Base-by-base conservation (phyloP, 2,797 vertebrate species). In the Numenius phaeopus region DNA sequence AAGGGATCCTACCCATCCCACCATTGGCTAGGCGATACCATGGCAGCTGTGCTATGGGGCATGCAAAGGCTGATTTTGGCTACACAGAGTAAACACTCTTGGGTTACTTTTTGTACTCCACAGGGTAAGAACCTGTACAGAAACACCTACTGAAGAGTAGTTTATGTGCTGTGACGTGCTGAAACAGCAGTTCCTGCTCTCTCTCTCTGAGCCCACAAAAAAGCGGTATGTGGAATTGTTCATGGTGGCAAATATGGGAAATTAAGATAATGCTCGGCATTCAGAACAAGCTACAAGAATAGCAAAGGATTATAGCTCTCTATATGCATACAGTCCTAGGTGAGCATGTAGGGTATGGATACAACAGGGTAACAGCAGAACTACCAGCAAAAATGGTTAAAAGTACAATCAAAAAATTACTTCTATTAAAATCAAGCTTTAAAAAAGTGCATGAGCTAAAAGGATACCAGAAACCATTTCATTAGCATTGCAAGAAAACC, bases 21-120 rank as follows among this genome's bases (percentile, higher is more conserved):
- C 2, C 29, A 1, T 0, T 7, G 39, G 30, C n/a, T 64, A 37
- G 55, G 42, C 0, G 0, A 20, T 52, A 47, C 55, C 30, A 24
- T 18, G 39, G 64, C 37, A 81, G 65, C 49, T 39, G 20, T 20
- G 14, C 54, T 47, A 13, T 1, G 3, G 65, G 24, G 11, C 46
- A 44, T 9, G 58, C 14, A 23, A 62, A 84, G 32, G 29, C 24
- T 89, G 42, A 29, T 37, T 66, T 72, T 58, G 88, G 21, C 57
- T 78, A 42, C 13, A 17, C 34, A 49, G n/a, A 32, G 11, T 8
- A 72, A 83, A 82, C 34, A 10, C 16, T 34, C 65, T 34, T 46
- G 64, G 23, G 49, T 30, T 46, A 29, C 29, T 32, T 83, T 77
- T 34, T 81, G 20, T 30, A 49, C 37, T 83, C 57, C 77, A 81